These are phyloP conservation scores for Microctonus hyperodae DNA, from an alignment of 2,888 invertebrate species.

Conservation along the genomic window DNA sequence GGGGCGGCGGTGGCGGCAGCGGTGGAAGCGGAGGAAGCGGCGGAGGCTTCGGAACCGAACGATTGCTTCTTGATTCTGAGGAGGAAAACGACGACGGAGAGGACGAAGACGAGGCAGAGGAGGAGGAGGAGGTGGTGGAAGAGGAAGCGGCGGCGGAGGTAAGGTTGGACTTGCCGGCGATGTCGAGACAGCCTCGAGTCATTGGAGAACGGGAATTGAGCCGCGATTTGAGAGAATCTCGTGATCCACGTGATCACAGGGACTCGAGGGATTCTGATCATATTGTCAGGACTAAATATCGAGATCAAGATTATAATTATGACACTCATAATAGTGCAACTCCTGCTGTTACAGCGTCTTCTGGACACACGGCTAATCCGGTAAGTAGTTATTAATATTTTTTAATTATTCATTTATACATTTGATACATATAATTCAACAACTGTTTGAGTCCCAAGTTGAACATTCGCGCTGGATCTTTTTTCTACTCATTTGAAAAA, in stretches of 20 bases:
- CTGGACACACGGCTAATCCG: constrained; percentile 41
- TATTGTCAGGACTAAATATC: constrained; percentile 59
- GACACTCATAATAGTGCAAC: constrained; percentile 63
- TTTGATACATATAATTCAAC: background rate
- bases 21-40: constrained; percentile 46
- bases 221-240: constrained; percentile 43
- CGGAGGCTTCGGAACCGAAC: constrained; percentile 63
- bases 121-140: constrained; percentile 24
- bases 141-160: constrained; percentile 25
- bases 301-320: constrained; percentile 56
- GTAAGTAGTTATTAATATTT: constrained; percentile 47
- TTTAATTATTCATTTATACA: background rate
- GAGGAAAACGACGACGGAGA: constrained; percentile 44
- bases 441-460: no score
- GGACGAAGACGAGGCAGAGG: constrained; percentile 19
- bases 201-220: constrained; percentile 39
- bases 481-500: no score
- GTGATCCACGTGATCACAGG: constrained; percentile 45
- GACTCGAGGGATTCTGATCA: constrained; percentile 52
- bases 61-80: constrained; percentile 64
- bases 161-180: constrained; percentile 57
- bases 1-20: constrained; percentile 42
- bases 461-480: no score
- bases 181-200: constrained; percentile 53
- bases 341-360: constrained; percentile 12